Percentiles rank a stretch among this genome's conserved stretches.
phyloP scores from a whole-genome alignment of 2,888 invertebrate species.

The Mimumesa dahlbomi region DNA sequence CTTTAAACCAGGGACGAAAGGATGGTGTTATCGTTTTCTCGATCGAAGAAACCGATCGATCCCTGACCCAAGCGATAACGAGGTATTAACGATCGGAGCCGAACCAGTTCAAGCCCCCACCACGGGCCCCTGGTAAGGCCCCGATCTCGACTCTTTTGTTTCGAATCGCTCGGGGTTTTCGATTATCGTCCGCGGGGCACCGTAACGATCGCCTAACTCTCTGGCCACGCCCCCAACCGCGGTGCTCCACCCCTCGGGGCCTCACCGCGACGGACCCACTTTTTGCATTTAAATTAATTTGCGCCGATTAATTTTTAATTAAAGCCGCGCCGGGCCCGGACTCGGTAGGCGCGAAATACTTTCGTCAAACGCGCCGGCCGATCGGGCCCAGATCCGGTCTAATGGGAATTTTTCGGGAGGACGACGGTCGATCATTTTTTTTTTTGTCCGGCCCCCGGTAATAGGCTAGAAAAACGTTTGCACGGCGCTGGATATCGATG shows the following conservation, averaged over 20 bases:
- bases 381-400: slow-evolving; percentile 17
- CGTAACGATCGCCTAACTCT: slow-evolving; percentile 79
- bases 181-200: slow-evolving; percentile 76
- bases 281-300: slow-evolving; percentile 79
- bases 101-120: slow-evolving; percentile 55
- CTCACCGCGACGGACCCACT: slow-evolving; percentile 47
- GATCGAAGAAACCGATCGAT: slow-evolving; percentile 63
- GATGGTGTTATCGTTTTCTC: slow-evolving; percentile 45
- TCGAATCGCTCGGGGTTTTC: slow-evolving; percentile 73
- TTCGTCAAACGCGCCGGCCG: slow-evolving; percentile 47
- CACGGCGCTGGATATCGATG: no score
- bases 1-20: slow-evolving; percentile 16
- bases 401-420: slow-evolving; percentile 26
- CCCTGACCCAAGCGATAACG: slow-evolving; percentile 70
- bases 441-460: background rate
- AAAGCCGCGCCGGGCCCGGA: slow-evolving; percentile 58
- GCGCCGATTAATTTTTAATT: slow-evolving; percentile 79
- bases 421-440: background rate
- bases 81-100: slow-evolving; percentile 75
- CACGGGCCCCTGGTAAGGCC: slow-evolving; percentile 43
- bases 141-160: slow-evolving; percentile 67
- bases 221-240: slow-evolving; percentile 76
- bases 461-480: no score
- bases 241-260: slow-evolving; percentile 73
- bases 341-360: slow-evolving; percentile 59